These are phyloP conservation scores for Apotomis turbidana DNA, from an alignment of 2,888 invertebrate genomes.

Conservation along the genomic window DNA sequence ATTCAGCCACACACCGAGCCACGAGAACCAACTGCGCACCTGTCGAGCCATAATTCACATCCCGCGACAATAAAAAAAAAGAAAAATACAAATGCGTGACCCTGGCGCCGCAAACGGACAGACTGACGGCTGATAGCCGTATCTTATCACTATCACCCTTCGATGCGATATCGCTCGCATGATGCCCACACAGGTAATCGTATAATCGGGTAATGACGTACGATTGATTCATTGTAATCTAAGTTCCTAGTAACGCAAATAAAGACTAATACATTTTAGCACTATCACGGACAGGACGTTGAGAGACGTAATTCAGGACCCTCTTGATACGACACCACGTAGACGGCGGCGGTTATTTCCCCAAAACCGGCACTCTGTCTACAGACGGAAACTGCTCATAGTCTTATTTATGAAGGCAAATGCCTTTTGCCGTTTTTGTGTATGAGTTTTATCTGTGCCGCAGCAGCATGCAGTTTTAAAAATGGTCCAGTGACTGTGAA, in stretches of 20 bases:
- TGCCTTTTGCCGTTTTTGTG: too few relatives aligned
- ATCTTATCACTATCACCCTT: slow-evolving; percentile 28
- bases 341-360: too few relatives aligned
- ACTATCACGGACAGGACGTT: too few relatives aligned
- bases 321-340: too few relatives aligned
- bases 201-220: slow-evolving; percentile 14
- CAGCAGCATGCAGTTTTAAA: too few relatives aligned
- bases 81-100: slow-evolving; percentile 33
- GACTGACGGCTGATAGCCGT: slow-evolving; percentile 30
- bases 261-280: too few relatives aligned
- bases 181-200: slow-evolving; percentile 3
- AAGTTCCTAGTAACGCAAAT: slow-evolving; percentile 3
- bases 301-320: too few relatives aligned
- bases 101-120: slow-evolving; percentile 22
- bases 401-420: too few relatives aligned
- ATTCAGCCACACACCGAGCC: slow-evolving; percentile 1
- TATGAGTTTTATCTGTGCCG: too few relatives aligned
- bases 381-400: too few relatives aligned
- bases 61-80: slow-evolving; percentile 44
- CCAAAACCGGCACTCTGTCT: too few relatives aligned
- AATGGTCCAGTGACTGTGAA: too few relatives aligned
- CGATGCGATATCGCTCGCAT: slow-evolving; percentile 19
- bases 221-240: slow-evolving; percentile 4
- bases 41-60: neutral
- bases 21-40: neutral